Evolutionary conservation across 2,888 invertebrate genomes (phyloP).

Genomic region (Blera fallax): DNA sequence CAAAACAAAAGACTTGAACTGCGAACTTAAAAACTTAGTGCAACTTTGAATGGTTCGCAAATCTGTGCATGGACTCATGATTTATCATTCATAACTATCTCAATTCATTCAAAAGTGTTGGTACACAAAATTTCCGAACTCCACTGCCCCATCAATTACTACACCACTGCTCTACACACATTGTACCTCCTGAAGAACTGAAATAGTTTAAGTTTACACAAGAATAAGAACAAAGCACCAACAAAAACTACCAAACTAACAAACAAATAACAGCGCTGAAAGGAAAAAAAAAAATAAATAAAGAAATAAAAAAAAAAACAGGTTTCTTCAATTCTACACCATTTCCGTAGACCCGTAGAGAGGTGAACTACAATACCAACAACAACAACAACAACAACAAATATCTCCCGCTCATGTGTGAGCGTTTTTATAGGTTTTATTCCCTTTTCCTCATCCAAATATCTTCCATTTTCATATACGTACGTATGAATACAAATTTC

Average conservation of each 20-base stretch:
- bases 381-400: slow-evolving; percentile 26
- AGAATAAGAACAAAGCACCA: slow-evolving; percentile 63
- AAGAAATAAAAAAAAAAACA: slow-evolving; percentile 62
- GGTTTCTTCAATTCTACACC: slow-evolving; percentile 70
- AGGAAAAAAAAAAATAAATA: slow-evolving; percentile 30
- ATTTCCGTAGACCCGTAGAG: slow-evolving; percentile 67
- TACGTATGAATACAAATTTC: slow-evolving; percentile 58
- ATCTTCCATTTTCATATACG: slow-evolving; percentile 60
- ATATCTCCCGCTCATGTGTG: slow-evolving; percentile 46
- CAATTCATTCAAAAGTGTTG: no score
- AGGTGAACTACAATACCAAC: slow-evolving; percentile 43
- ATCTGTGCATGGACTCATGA: no score
- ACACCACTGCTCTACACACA: slow-evolving; percentile 47
- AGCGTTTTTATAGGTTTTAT: slow-evolving; percentile 18
- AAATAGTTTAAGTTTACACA: slow-evolving; percentile 57
- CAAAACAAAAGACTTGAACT: no score
- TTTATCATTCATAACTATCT: no score
- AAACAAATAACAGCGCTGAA: slow-evolving; percentile 61
- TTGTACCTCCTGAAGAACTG: slow-evolving; percentile 44
- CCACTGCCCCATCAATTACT: background rate
- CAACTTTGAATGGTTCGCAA: no score
- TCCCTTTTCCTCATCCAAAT: slow-evolving; percentile 65
- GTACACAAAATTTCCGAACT: background rate
- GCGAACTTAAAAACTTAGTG: no score
- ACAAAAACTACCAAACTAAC: slow-evolving; percentile 54